Conservation (phyloP, 2,113 vertebrate genomes). For the Taxidea taxus region DNA sequence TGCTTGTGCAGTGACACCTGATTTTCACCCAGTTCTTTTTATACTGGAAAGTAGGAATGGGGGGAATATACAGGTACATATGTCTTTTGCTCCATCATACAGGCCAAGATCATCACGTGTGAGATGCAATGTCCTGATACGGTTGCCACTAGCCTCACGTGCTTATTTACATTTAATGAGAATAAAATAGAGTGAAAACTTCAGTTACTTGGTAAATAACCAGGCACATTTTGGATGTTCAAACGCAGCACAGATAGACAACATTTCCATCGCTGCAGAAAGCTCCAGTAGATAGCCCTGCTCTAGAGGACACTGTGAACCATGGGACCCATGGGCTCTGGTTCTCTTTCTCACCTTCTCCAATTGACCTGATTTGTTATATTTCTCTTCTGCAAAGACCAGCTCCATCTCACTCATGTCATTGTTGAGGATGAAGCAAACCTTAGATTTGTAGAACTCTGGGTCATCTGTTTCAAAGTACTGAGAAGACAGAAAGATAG, state of each 20-base stretch:
- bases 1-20: neutral
- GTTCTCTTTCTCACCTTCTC: constrained; percentile 91
- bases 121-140: neutral
- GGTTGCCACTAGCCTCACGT: neutral
- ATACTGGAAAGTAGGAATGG: neutral
- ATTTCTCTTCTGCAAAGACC: constrained; percentile 98
- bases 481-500: constrained; percentile 80
- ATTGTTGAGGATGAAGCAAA: constrained; percentile 98
- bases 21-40: neutral
- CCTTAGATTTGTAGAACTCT: constrained; percentile 99
- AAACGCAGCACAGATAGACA: neutral
- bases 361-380: constrained; percentile 94
- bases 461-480: constrained; percentile 99
- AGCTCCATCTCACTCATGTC: constrained; percentile 99
- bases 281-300: neutral
- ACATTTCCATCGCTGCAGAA: neutral
- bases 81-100: neutral
- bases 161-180: constrained; percentile 13
- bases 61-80: no score
- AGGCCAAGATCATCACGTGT: neutral
- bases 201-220: neutral
- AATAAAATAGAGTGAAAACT: neutral
- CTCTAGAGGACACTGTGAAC: neutral
- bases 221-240: neutral
- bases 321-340: neutral